A percentile compares a stretch with the other conserved stretches of the same genome.
Conservation (phyloP, 2,888 invertebrate species). For the Sphaerophoria rueppellii region DNA sequence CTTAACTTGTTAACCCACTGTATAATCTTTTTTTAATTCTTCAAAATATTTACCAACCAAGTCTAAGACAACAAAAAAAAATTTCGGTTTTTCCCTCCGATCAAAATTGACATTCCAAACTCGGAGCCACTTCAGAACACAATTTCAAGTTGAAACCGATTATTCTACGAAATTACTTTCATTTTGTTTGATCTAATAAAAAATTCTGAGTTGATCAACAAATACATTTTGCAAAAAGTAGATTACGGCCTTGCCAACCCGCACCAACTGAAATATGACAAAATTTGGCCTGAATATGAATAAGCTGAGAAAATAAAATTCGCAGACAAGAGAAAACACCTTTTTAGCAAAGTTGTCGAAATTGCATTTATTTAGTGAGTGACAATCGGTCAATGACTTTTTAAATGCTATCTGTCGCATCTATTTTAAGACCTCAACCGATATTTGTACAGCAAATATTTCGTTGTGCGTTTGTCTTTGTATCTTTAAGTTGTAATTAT, state of each 20-base stretch:
- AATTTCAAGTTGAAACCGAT: not conserved
- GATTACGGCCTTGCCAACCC: not conserved
- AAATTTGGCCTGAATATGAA: conserved; percentile 1
- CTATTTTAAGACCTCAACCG: conserved; percentile 31
- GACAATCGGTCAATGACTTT: conserved; percentile 67
- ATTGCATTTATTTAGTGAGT: conserved; percentile 25
- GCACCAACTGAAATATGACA: not conserved
- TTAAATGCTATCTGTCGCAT: conserved; percentile 48
- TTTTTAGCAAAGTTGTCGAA: conserved; percentile 25
- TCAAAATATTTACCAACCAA: conserved; percentile 35
- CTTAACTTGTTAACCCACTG: not conserved
- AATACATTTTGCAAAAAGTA: too few species aligned
- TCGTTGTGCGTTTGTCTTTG: not conserved
- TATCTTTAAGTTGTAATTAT: conserved; percentile 27
- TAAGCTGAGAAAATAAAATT: conserved; percentile 16
- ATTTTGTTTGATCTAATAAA: conserved; percentile 13
- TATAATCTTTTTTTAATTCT: not conserved
- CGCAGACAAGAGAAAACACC: not conserved
- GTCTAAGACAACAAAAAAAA: conserved; percentile 1
- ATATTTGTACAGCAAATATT: not conserved
- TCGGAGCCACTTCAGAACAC: not conserved
- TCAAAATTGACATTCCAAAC: not conserved
- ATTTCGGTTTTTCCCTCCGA: conserved; percentile 29
- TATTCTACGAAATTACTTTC: not conserved
- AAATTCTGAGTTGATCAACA: not conserved